These are phyloP conservation scores for Coboldia fuscipes DNA, from an alignment of 1,140 invertebrate species.

Conservation along the genomic window DNA sequence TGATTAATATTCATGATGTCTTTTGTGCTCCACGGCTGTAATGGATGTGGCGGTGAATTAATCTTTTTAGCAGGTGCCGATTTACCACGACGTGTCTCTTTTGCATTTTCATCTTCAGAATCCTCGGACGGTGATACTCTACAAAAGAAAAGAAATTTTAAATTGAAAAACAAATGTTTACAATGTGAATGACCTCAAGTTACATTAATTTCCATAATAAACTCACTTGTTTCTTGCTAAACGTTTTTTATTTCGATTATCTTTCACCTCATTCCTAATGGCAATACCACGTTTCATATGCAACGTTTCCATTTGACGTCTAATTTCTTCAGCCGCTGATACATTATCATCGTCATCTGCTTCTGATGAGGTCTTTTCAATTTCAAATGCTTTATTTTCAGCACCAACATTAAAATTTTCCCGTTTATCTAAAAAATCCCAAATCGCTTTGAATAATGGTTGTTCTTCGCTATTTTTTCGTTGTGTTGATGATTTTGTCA, in stretches of 20 bases:
- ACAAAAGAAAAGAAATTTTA: slow-evolving; percentile 7
- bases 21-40: slow-evolving; percentile 50
- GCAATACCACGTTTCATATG: background rate
- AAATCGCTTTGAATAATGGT: slow-evolving; percentile 4
- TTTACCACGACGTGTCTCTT: slow-evolving; percentile 6
- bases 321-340: slow-evolving; percentile 16
- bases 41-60: slow-evolving; percentile 31
- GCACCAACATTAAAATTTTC: slow-evolving; percentile 12
- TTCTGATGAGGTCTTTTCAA: slow-evolving; percentile 4
- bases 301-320: slow-evolving; percentile 15
- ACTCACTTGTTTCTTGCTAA: slow-evolving; percentile 6
- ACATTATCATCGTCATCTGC: slow-evolving; percentile 16
- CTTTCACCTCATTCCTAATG: background rate
- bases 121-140: slow-evolving; percentile 21
- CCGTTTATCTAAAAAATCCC: slow-evolving; percentile 8
- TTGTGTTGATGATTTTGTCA: slow-evolving; percentile 20
- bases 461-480: slow-evolving; percentile 16
- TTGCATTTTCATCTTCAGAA: slow-evolving; percentile 1
- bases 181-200: background rate
- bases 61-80: slow-evolving; percentile 12
- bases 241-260: background rate
- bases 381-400: slow-evolving; percentile 1
- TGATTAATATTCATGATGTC: slow-evolving; percentile 48
- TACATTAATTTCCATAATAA: background rate
- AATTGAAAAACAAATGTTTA: slow-evolving; percentile 1